Evolutionary conservation across 2,113 vertebrate genomes (phyloP).

Genomic region (Lasiurus borealis): DNA sequence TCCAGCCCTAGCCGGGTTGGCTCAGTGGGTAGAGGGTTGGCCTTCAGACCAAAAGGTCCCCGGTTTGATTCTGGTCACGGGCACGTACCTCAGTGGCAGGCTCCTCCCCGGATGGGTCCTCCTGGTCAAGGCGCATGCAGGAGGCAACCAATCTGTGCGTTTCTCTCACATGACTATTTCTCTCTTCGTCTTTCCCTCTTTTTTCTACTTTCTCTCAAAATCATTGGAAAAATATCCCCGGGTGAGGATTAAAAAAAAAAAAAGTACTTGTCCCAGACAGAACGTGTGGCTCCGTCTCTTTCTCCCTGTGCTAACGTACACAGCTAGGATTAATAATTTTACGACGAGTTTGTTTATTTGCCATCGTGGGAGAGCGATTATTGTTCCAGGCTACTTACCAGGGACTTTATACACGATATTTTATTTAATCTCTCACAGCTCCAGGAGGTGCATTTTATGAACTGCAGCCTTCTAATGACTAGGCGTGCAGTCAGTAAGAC

Average conservation of each 20-base stretch:
- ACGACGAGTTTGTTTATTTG: conserved; percentile 58
- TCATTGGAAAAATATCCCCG: too few relatives aligned
- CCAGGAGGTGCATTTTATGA: conserved; percentile 48
- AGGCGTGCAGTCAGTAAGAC: conserved; percentile 1
- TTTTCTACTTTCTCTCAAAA: too few relatives aligned
- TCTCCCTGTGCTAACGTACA: background rate
- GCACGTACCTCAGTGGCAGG: too few relatives aligned
- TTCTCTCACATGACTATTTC: too few relatives aligned
- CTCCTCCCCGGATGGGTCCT: too few relatives aligned
- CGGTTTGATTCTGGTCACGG: too few relatives aligned
- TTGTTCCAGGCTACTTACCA: conserved; percentile 42
- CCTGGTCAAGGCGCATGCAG: too few relatives aligned
- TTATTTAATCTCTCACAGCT: conserved; percentile 63
- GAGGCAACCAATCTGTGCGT: too few relatives aligned
- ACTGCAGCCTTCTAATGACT: conserved; percentile 49
- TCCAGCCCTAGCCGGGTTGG: background rate
- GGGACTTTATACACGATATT: conserved; percentile 36
- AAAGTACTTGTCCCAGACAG: background rate
- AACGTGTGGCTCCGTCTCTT: background rate
- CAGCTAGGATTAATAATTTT: conserved; percentile 50
- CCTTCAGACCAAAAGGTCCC: too few relatives aligned
- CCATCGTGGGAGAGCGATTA: conserved; percentile 48
- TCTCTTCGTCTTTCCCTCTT: too few relatives aligned
- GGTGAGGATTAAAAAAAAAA: too few relatives aligned
- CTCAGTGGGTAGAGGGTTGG: too few relatives aligned